Base-by-base conservation (phyloP, 2,888 invertebrate genomes). In the Cenopis cana region DNA sequence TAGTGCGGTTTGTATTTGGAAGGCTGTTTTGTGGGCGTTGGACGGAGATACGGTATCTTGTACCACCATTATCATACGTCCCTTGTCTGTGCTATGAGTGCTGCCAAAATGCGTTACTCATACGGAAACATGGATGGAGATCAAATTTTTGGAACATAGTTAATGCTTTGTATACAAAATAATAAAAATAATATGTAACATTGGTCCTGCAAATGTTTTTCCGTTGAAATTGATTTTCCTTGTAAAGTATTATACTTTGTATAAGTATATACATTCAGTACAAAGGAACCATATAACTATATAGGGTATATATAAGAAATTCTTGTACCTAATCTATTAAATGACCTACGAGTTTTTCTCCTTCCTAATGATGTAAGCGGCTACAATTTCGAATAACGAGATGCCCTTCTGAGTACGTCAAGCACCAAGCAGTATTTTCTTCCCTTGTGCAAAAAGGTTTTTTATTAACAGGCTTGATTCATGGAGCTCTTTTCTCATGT, bases 231-330 rank as follows among this genome's bases (percentile, higher is more conserved):
- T 11, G 10, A 1, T 12, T 38, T 38, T 38, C 12, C 12, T 38
- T 38, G 38, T 38, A 11, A 12, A 50, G 18, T 20, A 11, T 18
- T 65, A 78, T 55, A 60, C 20, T 38, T 18, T 18, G 29, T 41
- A 14, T 46, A n/a, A 10, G n/a, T n/a, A n/a, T n/a, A 29, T 33
- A 24, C 24, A 24, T 24, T 24, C 24, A 24, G 24, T 24, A 3
- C 24, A 24, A 4, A 3, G 2, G 24, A 24, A n/a, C 46, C n/a
- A 46, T 8, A 46, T 46, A n/a, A 46, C 8, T 46, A n/a, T 4
- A 4, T 38, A 54, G 12, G 54, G 54, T 54, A 54, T 14, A n/a
- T n/a, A n/a, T n/a, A n/a, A n/a, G n/a, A 1, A 24, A 24, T 24
- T 24, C 50, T 17, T 24, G 46, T 10, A n/a, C n/a, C n/a, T n/a